phyloP scores from a whole-genome alignment of 2,888 invertebrate species.

The Labia minor region DNA sequence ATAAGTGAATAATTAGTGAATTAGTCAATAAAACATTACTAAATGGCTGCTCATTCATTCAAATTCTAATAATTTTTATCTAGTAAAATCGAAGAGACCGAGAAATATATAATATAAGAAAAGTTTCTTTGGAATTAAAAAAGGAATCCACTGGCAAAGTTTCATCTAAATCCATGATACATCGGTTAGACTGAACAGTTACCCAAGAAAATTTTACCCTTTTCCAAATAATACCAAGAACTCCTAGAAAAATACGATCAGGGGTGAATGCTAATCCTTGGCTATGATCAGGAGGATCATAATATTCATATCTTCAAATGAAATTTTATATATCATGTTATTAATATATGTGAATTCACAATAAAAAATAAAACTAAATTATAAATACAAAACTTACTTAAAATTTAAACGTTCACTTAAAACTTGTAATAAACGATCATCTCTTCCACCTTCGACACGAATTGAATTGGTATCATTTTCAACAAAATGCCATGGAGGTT shows the following conservation, averaged over 20 bases:
- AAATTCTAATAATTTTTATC: no score
- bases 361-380: constrained; percentile 13
- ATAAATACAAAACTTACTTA: constrained; percentile 39
- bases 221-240: constrained; percentile 58
- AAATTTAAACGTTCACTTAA: constrained; percentile 59
- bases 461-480: constrained; percentile 43
- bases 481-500: constrained; percentile 69
- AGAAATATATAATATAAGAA: no score
- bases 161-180: no score
- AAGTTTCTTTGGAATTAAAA: no score
- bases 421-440: constrained; percentile 54
- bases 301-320: constrained; percentile 48
- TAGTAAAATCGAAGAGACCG: no score
- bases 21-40: neutral
- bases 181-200: no score
- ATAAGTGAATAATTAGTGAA: neutral
- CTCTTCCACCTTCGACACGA: constrained; percentile 57
- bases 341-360: constrained; percentile 16
- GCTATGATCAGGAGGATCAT: constrained; percentile 61
- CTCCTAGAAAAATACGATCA: constrained; percentile 59
- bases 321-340: neutral
- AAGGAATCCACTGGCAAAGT: no score
- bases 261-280: constrained; percentile 53
- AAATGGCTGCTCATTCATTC: no score
- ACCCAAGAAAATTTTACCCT: no score